Evolutionary conservation across 1,140 invertebrate species (phyloP).

Genomic region (Chironomus tepperi): DNA sequence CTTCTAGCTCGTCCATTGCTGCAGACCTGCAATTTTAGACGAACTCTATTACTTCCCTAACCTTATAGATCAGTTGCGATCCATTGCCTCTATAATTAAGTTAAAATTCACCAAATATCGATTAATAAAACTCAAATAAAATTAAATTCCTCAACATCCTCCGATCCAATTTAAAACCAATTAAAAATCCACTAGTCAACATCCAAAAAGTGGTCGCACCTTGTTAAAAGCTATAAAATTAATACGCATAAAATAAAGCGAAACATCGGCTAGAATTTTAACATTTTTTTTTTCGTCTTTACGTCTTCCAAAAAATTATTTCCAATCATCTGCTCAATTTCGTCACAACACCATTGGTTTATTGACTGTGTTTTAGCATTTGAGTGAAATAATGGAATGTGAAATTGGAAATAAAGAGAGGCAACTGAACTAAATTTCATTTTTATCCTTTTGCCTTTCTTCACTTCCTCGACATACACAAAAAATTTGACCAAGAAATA

Average conservation of each 20-base stretch:
- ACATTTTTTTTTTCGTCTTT: too few species aligned
- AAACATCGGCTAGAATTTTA: background rate
- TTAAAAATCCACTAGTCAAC: too few species aligned
- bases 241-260: constrained; percentile 6
- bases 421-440: background rate
- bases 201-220: too few species aligned
- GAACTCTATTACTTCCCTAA: too few species aligned
- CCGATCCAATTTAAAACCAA: too few species aligned
- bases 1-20: too few species aligned
- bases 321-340: constrained; percentile 7
- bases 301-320: background rate
- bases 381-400: background rate
- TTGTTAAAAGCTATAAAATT: background rate
- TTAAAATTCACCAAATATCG: too few species aligned
- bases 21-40: too few species aligned
- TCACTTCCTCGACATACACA: background rate
- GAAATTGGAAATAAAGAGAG: background rate
- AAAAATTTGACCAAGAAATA: background rate
- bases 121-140: too few species aligned
- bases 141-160: too few species aligned
- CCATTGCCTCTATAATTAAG: too few species aligned
- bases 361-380: background rate
- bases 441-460: background rate
- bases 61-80: too few species aligned
- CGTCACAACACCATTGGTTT: constrained; percentile 6